These are phyloP conservation scores for Phyllostomus hastatus DNA, from an alignment of 2,113 vertebrate genomes.

Conservation along the genomic window DNA sequence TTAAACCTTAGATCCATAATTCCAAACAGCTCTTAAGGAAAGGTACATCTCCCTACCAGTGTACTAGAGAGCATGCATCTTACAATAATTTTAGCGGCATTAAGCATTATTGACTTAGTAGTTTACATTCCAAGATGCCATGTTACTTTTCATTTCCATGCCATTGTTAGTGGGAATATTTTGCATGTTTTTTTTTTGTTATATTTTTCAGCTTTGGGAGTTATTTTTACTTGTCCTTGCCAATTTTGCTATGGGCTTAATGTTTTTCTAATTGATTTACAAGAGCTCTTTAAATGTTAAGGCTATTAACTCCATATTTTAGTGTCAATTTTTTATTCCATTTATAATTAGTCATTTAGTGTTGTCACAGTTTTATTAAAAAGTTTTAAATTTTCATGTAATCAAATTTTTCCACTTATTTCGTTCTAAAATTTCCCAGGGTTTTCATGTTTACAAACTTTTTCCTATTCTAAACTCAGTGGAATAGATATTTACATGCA, in stretches of 20 bases:
- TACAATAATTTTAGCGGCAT: background rate
- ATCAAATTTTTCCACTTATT: background rate
- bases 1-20: background rate
- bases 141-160: background rate
- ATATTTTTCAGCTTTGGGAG: background rate
- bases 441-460: background rate
- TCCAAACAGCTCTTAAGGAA: background rate
- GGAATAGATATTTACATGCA: background rate
- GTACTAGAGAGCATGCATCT: background rate
- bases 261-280: background rate
- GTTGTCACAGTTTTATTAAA: background rate
- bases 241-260: background rate
- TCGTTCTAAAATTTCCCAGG: background rate
- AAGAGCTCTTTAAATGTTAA: background rate
- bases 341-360: background rate
- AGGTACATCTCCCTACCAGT: background rate
- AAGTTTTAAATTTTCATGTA: background rate
- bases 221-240: background rate
- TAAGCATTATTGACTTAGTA: background rate
- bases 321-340: background rate
- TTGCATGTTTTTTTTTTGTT: background rate
- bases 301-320: background rate
- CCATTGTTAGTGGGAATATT: background rate
- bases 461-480: conserved; percentile 1
- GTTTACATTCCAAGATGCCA: background rate